Base-by-base conservation (phyloP, 2,888 invertebrate species). In the Colletes collaris region DNA sequence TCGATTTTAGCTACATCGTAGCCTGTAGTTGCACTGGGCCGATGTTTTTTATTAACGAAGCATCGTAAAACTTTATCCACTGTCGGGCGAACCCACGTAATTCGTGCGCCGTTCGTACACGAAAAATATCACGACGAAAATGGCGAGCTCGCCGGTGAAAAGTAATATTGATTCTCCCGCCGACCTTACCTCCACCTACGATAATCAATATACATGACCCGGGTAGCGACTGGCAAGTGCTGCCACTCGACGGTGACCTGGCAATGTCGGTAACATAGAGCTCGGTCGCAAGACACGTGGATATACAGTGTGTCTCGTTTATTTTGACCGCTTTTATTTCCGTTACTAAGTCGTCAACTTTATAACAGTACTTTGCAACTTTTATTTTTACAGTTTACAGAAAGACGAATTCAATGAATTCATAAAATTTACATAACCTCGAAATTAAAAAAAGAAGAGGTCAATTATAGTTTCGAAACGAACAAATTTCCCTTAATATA, bases 101-200 rank as follows among this genome's bases (percentile, higher is more conserved):
- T 50, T 65, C 37, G 68, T 53, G 44, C 37, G 72, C 55, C 46
- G 58, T 19, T 65, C 56, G 77, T 40, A 10, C 65, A 52, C 66
- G 66, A 65, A 82, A 82, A 86, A 76, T 78, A 71, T 81, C 63
- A 75, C 77, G 74, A 76, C 71, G 81, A 76, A 81, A 78, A 84
- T 82, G 82, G 76, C 73, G 81, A 82, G 62, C 50, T 73, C 78
- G 37, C 82, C 83, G 88, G 88, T 74, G 86, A 76, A 82, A 78
- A 74, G 75, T 75, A 74, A 90, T 91, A 92, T 93, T 92, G 92
- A 92, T 93, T 90, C 88, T 90, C 85, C 86, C 89, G 89, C 90
- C 89, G 92, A 92, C 91, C 79, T 87, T 89, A 86, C 83, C 89
- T 91, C 92, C 92, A 91, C 90, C 92, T 92, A 91, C 85, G 82